Evolutionary conservation across 2,888 invertebrate genomes (phyloP), one percentile per base, ranked within the genome.

Genomic region (Megalurothrips usitatus): DNA sequence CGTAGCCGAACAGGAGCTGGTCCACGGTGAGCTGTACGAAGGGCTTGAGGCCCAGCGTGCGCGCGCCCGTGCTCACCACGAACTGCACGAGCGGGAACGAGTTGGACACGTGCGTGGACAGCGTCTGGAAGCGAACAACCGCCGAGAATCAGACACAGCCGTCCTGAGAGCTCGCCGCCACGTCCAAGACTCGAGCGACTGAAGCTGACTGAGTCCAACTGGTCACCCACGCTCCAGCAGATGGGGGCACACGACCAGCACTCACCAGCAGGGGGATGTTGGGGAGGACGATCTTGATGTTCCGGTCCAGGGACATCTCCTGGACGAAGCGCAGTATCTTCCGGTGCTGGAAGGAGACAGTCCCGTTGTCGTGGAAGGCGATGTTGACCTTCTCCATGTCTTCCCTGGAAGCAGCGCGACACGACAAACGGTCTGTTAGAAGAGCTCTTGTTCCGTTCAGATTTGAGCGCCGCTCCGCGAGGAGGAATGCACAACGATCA

Each of bases 361-460:
- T 95, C 84, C 93, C 94, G 86, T 95, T 95, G 85, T 95, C 94
- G 85, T 95, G 92, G 84, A 95, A 95, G 84, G 91, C 91, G 0
- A 95, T 92, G 86, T 95, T 94, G 43, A 95, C 93, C 86, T 95
- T 95, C 87, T 95, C 94, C 95, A 95, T 95, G 85, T 94, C 93
- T 88, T 95, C 95, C 85, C 95, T 95, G 90, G 11, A 90, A 90
- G 34, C 34, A 43, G 34, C 3, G 6, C 34, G 34, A 6, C 34
- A 43, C 34, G 52, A 52, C 52, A 11, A 52, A 12, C 10, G 49
- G 34, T 43, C 34, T n/a, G 34, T 43, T 43, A 43, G 34, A 6
- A 6, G 34, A n/a, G n/a, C n/a, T n/a, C n/a, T n/a, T 43, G 34
- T 43, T 43, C 34, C 34, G 34, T 43, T 43, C 2, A 43, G 34